phyloP scores from a whole-genome alignment of 2,113 vertebrate species.

The Craseonycteris thonglongyai region DNA sequence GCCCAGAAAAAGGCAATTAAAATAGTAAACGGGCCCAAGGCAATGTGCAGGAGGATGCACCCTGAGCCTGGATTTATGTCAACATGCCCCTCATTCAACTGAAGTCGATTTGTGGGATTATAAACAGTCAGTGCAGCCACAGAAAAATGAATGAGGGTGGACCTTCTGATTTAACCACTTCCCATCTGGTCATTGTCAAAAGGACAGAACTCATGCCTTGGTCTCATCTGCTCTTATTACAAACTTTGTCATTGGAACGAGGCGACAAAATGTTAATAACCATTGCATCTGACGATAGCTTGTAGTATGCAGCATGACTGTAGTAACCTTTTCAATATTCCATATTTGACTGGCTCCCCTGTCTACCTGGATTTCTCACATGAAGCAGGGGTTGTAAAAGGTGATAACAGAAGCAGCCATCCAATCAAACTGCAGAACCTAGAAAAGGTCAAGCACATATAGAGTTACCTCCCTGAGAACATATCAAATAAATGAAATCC shows the following conservation, averaged over 20 bases:
- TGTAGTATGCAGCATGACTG: background rate
- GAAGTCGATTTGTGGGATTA: background rate
- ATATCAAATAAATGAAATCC: constrained; percentile 41
- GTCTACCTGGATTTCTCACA: constrained; percentile 50
- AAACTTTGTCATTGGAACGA: constrained; percentile 67
- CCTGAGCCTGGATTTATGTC: constrained; percentile 44
- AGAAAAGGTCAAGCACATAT: constrained; percentile 69
- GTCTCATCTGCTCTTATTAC: constrained; percentile 72
- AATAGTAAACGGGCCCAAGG: constrained; percentile 44
- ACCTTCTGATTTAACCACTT: background rate
- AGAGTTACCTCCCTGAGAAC: constrained; percentile 47
- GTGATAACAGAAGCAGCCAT: constrained; percentile 63
- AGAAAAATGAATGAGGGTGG: background rate
- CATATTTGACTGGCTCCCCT: constrained; percentile 67
- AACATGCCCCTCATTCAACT: constrained; percentile 2
- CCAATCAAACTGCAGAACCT: constrained; percentile 63
- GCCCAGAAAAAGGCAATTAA: constrained; percentile 37
- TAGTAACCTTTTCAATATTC: constrained; percentile 78
- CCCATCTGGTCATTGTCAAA: constrained; percentile 56
- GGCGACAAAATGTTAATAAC: constrained; percentile 64
- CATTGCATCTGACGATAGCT: background rate
- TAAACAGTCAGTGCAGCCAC: constrained; percentile 32
- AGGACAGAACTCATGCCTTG: constrained; percentile 52
- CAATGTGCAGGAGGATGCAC: background rate
- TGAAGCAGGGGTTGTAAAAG: constrained; percentile 65